Percentiles rank a stretch among this genome's conserved stretches.
Conservation (phyloP, 1,140 invertebrate species). For the Lysiphlebus fabarum region DNA sequence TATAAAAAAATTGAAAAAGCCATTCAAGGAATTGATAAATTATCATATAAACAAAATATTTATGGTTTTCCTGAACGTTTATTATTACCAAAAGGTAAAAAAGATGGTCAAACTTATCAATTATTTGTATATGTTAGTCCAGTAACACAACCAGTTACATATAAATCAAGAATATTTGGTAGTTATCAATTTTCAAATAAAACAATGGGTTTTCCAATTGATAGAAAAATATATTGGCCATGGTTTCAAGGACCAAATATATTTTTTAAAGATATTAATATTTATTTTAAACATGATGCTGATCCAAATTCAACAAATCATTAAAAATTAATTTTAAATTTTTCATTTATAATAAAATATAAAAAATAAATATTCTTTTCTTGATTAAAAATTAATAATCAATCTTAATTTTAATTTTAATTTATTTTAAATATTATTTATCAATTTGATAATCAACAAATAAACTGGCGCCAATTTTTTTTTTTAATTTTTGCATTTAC, state of each 20-base stretch:
- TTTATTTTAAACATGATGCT: constrained; percentile 61
- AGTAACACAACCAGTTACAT: constrained; percentile 36
- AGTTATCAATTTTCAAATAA: constrained; percentile 37
- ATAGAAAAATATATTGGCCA: constrained; percentile 59
- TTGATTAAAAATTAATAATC: no score
- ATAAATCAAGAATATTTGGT: constrained; percentile 40
- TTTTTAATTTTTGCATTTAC: no score
- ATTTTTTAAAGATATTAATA: constrained; percentile 62
- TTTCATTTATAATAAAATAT: neutral
- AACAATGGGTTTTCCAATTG: constrained; percentile 67
- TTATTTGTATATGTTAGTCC: constrained; percentile 65
- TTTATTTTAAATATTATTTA: no score
- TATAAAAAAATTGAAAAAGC: constrained; percentile 38
- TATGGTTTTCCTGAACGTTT: constrained; percentile 63
- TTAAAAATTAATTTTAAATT: neutral
- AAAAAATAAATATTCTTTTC: no score
- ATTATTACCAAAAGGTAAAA: constrained; percentile 66
- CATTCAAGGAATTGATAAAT: constrained; percentile 33
- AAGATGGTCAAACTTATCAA: constrained; percentile 63
- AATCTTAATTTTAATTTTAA: no score
- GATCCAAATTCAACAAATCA: constrained; percentile 35
- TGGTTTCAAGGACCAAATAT: constrained; percentile 65
- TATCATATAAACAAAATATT: constrained; percentile 29
- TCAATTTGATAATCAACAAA: no score
- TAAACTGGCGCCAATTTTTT: no score